Conservation (phyloP, 2,113 vertebrate species). For the Hippocampus mohnikei region DNA sequence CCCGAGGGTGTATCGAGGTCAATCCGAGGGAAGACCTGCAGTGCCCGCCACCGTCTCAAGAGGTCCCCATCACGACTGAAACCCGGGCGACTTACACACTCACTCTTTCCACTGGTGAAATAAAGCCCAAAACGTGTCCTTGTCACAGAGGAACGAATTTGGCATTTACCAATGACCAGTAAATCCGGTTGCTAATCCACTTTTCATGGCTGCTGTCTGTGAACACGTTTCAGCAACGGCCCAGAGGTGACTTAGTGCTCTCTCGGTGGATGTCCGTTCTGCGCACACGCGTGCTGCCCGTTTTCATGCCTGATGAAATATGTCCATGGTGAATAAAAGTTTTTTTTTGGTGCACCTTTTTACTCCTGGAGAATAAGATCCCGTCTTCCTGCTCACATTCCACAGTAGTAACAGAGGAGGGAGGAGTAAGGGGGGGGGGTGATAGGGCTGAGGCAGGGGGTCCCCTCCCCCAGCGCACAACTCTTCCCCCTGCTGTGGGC, state of each 20-base stretch:
- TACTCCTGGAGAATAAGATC: slow-evolving; percentile 25
- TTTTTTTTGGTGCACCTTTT: slow-evolving; percentile 29
- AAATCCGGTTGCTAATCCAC: slow-evolving; percentile 69
- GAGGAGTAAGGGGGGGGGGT: slow-evolving; percentile 29
- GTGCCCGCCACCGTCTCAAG: slow-evolving; percentile 43
- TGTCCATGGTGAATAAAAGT: neutral
- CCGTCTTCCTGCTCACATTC: slow-evolving; percentile 60
- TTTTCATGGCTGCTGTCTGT: slow-evolving; percentile 65
- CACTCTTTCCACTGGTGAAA: slow-evolving; percentile 16
- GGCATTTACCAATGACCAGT: slow-evolving; percentile 43
- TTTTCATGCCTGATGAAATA: slow-evolving; percentile 37
- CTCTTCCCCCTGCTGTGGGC: slow-evolving; percentile 59
- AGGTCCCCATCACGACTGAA: slow-evolving; percentile 50
- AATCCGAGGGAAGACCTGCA: slow-evolving; percentile 24
- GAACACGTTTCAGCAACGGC: slow-evolving; percentile 59
- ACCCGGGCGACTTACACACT: slow-evolving; percentile 7
- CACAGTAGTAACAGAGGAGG: slow-evolving; percentile 50
- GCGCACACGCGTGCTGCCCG: slow-evolving; percentile 29
- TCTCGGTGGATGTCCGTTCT: slow-evolving; percentile 59
- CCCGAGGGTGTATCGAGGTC: slow-evolving; percentile 51
- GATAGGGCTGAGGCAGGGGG: slow-evolving; percentile 58
- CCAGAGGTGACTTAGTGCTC: slow-evolving; percentile 64
- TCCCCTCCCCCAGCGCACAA: slow-evolving; percentile 41
- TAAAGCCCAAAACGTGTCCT: slow-evolving; percentile 1
- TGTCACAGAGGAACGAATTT: slow-evolving; percentile 28